Percentiles rank a stretch among this genome's conserved stretches.
phyloP scores from a whole-genome alignment of 2,113 vertebrate species.

The Arvicanthis niloticus region DNA sequence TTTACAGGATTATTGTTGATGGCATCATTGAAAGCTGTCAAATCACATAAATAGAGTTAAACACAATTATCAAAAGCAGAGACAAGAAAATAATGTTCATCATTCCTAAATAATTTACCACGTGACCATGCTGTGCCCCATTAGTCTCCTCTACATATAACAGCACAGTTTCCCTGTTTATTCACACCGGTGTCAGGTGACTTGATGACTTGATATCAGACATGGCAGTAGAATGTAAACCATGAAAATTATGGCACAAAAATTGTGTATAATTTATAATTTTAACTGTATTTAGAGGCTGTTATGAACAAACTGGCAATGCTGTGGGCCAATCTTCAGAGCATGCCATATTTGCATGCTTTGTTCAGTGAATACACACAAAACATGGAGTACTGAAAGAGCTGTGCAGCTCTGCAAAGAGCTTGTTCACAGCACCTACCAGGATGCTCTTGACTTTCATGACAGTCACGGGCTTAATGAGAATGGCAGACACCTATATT shows the following conservation, averaged over 20 bases:
- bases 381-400: neutral
- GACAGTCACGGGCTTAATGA: neutral
- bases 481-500: neutral
- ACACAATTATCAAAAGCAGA: neutral
- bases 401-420: neutral
- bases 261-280: neutral
- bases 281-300: neutral
- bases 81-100: neutral
- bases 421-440: neutral
- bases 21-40: neutral
- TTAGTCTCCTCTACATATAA: neutral
- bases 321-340: slow-evolving; percentile 14
- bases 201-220: neutral
- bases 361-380: neutral
- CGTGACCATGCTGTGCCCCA: neutral
- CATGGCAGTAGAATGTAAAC: neutral
- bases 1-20: neutral
- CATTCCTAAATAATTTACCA: neutral
- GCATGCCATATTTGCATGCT: neutral
- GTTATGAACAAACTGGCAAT: neutral
- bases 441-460: neutral
- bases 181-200: too few species aligned
- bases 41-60: neutral
- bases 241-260: neutral
- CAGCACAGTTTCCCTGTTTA: neutral